Conservation (phyloP, 2,888 invertebrate species). For the Lottia gigantea region DNA sequence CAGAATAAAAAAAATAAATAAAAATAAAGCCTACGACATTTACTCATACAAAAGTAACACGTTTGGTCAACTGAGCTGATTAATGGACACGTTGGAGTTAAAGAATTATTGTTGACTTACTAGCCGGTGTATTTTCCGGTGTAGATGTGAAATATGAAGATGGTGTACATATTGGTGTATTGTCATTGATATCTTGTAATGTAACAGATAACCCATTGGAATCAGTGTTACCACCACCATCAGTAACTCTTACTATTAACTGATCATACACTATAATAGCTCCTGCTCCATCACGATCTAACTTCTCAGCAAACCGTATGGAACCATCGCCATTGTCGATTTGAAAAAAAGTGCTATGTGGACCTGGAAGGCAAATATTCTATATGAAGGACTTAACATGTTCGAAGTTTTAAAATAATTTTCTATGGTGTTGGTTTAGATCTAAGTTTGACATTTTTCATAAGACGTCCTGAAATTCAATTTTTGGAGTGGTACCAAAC, state of each 20-base stretch:
- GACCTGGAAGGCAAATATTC: conserved; percentile 2
- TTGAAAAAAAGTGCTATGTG: conserved; percentile 10
- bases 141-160: conserved; percentile 23
- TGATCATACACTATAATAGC: conserved; percentile 13
- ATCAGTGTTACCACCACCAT: conserved; percentile 15
- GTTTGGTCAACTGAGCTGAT: no score
- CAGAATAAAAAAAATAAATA: no score
- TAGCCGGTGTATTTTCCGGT: conserved; percentile 23
- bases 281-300: conserved; percentile 17
- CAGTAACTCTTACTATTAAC: conserved; percentile 10
- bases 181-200: conserved; percentile 40
- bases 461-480: no score
- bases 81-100: no score
- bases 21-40: no score
- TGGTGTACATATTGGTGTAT: conserved; percentile 31
- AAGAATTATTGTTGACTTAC: conserved; percentile 8
- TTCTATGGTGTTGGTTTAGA: no score
- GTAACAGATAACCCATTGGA: conserved; percentile 34
- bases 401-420: neutral
- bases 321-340: conserved; percentile 17
- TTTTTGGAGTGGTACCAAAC: no score
- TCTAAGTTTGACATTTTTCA: no score
- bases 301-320: neutral
- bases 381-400: no score
- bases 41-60: no score